Base-by-base conservation (phyloP, 2,888 invertebrate genomes). In the Melipona beecheii region DNA sequence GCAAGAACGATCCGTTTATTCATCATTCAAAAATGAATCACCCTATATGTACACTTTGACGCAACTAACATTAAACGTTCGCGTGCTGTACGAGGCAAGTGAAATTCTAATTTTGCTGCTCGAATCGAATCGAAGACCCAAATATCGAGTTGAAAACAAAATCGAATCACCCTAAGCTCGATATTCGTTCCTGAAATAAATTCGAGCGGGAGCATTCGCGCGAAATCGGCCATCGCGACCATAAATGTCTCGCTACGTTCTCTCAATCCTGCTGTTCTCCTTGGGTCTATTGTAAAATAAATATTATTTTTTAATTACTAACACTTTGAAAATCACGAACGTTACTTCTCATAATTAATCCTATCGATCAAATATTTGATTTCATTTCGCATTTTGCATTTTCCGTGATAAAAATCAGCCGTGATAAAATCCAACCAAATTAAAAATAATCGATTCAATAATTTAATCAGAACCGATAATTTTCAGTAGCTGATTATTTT, bases 51-150 rank as follows among this genome's bases (percentile, higher is more conserved):
- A 31, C 54, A 68, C n/a, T 15, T 70, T 50, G 62, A 62, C 70
- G 50, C 5, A 24, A 50, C 62, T 83, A 87, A 66, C 54, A 50
- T 65, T 81, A 88, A 69, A 80, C 62, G 75, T 62, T 68, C 71
- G 68, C 65, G 76, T 81, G 72, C 65, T 68, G 36, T 66, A 64
- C 49, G 58, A 76, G 69, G 66, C 75, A 66, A 76, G 36, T 77
- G 68, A 75, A 60, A 71, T 70, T 68, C 74, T 81, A 76, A 27
- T 27, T 27, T 1, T 43, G 19, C 15, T 13, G n/a, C 64, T 17
- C 75, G 24, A 56, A 73, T 75, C 71, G 50, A 60, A 60, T 24
- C 31, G 31, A 5, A 54, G 60, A 21, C 56, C 50, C 21, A 24
- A 43, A 54, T 24, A 31, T 31, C 69, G 43, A 49, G 21, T 5